Conservation (phyloP, 2,888 invertebrate genomes). For the Caenorhabditis virilis region DNA sequence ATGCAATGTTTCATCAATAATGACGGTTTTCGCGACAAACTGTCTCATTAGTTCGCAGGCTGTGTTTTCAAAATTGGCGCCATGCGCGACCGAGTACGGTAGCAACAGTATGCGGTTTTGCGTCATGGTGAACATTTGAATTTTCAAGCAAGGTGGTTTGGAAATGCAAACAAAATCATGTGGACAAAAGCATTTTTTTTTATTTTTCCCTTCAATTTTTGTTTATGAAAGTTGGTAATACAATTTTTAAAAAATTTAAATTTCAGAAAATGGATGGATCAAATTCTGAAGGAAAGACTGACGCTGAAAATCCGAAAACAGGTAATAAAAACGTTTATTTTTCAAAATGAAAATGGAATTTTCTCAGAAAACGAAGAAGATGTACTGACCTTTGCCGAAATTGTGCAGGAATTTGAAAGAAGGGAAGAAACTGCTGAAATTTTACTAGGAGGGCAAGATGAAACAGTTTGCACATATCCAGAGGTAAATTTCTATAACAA, state of each 20-base stretch:
- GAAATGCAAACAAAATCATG: background rate
- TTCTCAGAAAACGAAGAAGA: slow-evolving; percentile 6
- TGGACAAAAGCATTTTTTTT: slow-evolving; percentile 1
- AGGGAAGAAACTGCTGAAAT: slow-evolving; percentile 18
- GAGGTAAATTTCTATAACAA: too few species aligned
- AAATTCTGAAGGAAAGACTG: background rate
- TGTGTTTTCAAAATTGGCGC: slow-evolving; percentile 26
- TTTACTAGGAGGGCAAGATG: slow-evolving; percentile 40
- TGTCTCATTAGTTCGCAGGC: too few species aligned
- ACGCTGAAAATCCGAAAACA: background rate
- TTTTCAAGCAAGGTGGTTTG: slow-evolving; percentile 6
- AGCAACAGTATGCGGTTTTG: slow-evolving; percentile 10
- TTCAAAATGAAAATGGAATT: background rate
- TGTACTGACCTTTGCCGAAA: slow-evolving; percentile 21
- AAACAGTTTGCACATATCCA: slow-evolving; percentile 58
- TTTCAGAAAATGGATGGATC: background rate
- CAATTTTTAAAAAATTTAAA: too few species aligned
- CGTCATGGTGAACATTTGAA: slow-evolving; percentile 16
- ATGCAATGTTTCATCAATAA: too few species aligned
- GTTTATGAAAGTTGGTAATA: too few species aligned
- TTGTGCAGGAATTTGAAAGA: slow-evolving; percentile 15
- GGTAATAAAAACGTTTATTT: too few species aligned
- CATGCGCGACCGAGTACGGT: background rate
- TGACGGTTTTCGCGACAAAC: too few species aligned
- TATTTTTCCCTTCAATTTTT: slow-evolving; percentile 2